Percentiles rank a stretch among this genome's conserved stretches.
Evolutionary conservation across 2,888 invertebrate genomes (phyloP).

Genomic region (Aromia moschata): DNA sequence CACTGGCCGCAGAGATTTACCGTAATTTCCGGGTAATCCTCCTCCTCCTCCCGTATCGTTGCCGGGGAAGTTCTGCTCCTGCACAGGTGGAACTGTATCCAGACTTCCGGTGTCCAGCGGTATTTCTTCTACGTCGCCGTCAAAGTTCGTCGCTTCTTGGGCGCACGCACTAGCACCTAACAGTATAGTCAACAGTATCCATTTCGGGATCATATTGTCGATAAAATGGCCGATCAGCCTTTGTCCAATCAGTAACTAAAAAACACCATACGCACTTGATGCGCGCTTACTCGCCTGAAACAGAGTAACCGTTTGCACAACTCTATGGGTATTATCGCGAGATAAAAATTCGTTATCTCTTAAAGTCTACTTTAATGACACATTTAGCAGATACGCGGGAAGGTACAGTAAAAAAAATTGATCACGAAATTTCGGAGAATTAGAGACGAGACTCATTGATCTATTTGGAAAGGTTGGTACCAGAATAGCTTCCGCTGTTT

Average conservation of each 20-base stretch:
- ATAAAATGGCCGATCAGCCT: constrained; percentile 6
- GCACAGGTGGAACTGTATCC: background rate
- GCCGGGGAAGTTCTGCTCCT: constrained; percentile 1
- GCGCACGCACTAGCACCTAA: constrained; percentile 15
- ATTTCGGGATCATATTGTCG: constrained; percentile 6
- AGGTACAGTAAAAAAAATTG: constrained; percentile 5
- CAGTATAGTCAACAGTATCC: constrained; percentile 6
- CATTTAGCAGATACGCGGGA: constrained; percentile 34
- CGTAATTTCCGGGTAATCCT: background rate
- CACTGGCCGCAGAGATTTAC: background rate
- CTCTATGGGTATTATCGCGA: constrained; percentile 27
- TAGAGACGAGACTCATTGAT: no score
- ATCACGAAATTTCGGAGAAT: background rate
- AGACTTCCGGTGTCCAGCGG: background rate
- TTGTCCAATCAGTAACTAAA: constrained; percentile 4
- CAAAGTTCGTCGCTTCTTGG: constrained; percentile 4
- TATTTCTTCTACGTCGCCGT: background rate
- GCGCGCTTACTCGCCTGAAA: background rate
- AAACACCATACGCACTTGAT: constrained; percentile 19
- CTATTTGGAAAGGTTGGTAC: no score
- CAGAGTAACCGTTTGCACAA: constrained; percentile 11
- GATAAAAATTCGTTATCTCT: constrained; percentile 39
- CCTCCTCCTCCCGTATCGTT: background rate
- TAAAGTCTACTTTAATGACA: constrained; percentile 35
- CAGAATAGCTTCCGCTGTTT: no score